Evolutionary conservation across 2,888 invertebrate species (phyloP), one percentile per base, ranked within the genome.

Genomic region (Mythimna loreyi): DNA sequence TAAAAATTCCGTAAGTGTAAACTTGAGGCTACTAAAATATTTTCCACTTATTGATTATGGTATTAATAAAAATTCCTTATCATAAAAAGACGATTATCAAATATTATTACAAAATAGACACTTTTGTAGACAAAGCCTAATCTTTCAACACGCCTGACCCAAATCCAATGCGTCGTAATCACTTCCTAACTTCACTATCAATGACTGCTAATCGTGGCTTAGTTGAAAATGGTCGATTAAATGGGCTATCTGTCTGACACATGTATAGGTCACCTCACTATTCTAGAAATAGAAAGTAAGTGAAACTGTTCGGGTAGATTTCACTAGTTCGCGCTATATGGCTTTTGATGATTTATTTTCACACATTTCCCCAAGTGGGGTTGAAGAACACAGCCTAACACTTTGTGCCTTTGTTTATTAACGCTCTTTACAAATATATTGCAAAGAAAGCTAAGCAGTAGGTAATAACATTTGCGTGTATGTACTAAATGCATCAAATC

Each of bases 191-290:
- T 80, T 77, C 72, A 59, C 2, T 59, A 76, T 70, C 76, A 25
- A 64, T 80, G 67, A 75, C 60, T 60, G 62, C 47, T 73, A 67
- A 73, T 57, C 81, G 81, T 81, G 86, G 80, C 83, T 85, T 75
- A 78, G 82, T 81, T 83, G 76, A 36, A 65, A 72, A 65, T 55
- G 64, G 49, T 40, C 30, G 64, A 74, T 70, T 64, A 64, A 64
- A 30, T 30, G 36, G 11, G 49, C 21, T 59, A 43, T 50, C 30
- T 25, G 23, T 61, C 56, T 16, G 36, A 58, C 56, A 58, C 50
- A 53, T 59, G 68, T 72, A 81, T 76, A 59, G 53, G 64, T 80
- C 49, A 69, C 58, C 56, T 60, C 16, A 72, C 57, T 45, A 36
- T 57, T 65, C 36, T 49, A 52, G 75, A 69, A 75, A 69, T 63